Percentiles rank a stretch among this genome's conserved stretches.
Evolutionary conservation across 1,140 invertebrate species (phyloP).

Genomic region (Anagrus nilaparvatae): DNA sequence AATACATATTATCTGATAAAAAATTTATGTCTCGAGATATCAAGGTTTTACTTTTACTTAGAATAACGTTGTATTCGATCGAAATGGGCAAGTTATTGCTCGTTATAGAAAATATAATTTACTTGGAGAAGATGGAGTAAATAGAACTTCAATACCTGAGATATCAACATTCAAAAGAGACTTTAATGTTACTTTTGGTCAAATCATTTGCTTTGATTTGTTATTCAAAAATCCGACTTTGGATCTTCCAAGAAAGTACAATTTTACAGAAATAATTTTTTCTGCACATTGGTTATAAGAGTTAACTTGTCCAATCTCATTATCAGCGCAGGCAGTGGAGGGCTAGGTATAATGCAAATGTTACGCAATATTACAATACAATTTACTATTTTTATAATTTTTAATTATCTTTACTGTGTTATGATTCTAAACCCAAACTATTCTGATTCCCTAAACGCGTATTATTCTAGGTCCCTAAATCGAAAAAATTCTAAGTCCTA

Average conservation of each 20-base stretch:
- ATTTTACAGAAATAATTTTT: constrained; percentile 58
- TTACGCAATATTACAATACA: too few relatives aligned
- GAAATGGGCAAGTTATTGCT: constrained; percentile 47
- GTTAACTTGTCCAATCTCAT: constrained; percentile 58
- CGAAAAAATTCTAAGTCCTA: too few relatives aligned
- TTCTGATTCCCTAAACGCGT: too few relatives aligned
- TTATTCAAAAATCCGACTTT: constrained; percentile 52
- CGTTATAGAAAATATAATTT: constrained; percentile 71
- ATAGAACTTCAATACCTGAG: constrained; percentile 37
- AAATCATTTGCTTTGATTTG: constrained; percentile 68
- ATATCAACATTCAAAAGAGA: constrained; percentile 58
- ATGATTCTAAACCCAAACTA: too few relatives aligned
- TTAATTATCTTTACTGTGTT: too few relatives aligned
- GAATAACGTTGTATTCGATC: constrained; percentile 66
- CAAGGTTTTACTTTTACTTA: too few relatives aligned
- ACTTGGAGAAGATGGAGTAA: constrained; percentile 45
- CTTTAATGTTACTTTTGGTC: constrained; percentile 72
- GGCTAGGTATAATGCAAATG: too few relatives aligned
- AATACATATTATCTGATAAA: too few relatives aligned
- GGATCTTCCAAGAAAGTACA: constrained; percentile 41
- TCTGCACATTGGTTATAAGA: constrained; percentile 65
- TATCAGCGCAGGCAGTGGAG: constrained; percentile 44
- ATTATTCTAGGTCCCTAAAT: too few relatives aligned
- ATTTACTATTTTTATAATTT: too few relatives aligned
- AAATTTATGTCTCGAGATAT: too few relatives aligned